These are phyloP conservation scores for Leucoma salicis DNA, from an alignment of 2,888 invertebrate species.

Conservation along the genomic window DNA sequence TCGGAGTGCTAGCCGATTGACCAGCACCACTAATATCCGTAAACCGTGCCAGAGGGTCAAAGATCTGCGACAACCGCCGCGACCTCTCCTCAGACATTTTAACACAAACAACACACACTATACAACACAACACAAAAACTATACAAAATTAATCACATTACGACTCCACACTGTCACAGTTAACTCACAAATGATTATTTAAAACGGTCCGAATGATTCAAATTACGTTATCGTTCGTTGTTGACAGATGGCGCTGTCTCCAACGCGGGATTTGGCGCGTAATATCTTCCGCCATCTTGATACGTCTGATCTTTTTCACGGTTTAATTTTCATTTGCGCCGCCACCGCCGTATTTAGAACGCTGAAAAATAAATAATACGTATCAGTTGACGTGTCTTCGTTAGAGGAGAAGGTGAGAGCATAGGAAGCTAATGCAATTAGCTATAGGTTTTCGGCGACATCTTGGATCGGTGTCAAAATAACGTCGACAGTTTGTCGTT, in stretches of 20 bases:
- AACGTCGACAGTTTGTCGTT: slow-evolving; percentile 45
- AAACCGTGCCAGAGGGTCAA: slow-evolving; percentile 90
- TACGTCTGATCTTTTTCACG: slow-evolving; percentile 66
- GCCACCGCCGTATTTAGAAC: slow-evolving; percentile 58
- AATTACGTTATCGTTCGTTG: slow-evolving; percentile 51
- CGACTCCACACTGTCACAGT: slow-evolving; percentile 62
- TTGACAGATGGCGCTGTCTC: slow-evolving; percentile 60
- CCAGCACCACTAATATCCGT: slow-evolving; percentile 84
- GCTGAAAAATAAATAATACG: slow-evolving; percentile 70
- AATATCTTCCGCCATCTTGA: slow-evolving; percentile 66
- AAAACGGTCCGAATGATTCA: slow-evolving; percentile 62
- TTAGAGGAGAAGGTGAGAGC: slow-evolving; percentile 46
- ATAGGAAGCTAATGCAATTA: slow-evolving; percentile 68
- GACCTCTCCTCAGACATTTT: slow-evolving; percentile 85
- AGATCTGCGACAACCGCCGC: slow-evolving; percentile 90
- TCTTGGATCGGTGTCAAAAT: slow-evolving; percentile 55
- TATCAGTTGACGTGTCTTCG: slow-evolving; percentile 53
- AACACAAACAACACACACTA: slow-evolving; percentile 58
- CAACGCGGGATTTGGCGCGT: slow-evolving; percentile 66
- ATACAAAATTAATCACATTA: slow-evolving; percentile 59
- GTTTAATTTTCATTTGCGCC: slow-evolving; percentile 56
- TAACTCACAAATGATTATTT: slow-evolving; percentile 68
- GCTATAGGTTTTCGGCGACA: slow-evolving; percentile 38
- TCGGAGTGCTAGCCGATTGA: slow-evolving; percentile 84
- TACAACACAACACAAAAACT: slow-evolving; percentile 51